Conservation (phyloP, 2,797 vertebrate species). For the Labroides dimidiatus region DNA sequence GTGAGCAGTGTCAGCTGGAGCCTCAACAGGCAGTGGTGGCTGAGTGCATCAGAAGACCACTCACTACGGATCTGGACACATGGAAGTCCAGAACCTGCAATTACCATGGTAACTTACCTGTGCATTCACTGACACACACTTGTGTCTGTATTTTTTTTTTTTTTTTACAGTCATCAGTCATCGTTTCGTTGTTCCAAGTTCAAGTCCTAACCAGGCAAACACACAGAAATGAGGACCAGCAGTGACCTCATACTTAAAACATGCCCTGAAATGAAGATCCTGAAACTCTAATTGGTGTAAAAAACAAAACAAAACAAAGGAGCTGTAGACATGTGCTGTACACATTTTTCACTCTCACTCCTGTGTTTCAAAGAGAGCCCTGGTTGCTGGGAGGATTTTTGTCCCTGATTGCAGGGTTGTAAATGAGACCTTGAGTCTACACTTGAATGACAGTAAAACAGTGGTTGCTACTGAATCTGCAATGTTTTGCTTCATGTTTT, state of each 20-base stretch:
- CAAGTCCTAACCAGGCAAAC: slow-evolving; percentile 31
- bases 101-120: slow-evolving; percentile 85
- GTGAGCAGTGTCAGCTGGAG: slow-evolving; percentile 90
- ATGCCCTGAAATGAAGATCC: slow-evolving; percentile 48
- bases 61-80: slow-evolving; percentile 87
- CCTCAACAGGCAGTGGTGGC: slow-evolving; percentile 85
- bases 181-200: slow-evolving; percentile 8
- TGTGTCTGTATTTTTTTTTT: too few species aligned
- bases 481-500: slow-evolving; percentile 7
- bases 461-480: slow-evolving; percentile 19
- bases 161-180: slow-evolving; percentile 7
- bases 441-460: slow-evolving; percentile 18
- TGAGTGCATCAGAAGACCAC: slow-evolving; percentile 88
- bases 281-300: slow-evolving; percentile 42
- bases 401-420: slow-evolving; percentile 22
- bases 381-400: slow-evolving; percentile 24
- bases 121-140: slow-evolving; percentile 6
- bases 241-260: slow-evolving; percentile 61
- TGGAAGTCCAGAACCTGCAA: slow-evolving; percentile 70
- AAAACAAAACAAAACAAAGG: slow-evolving; percentile 38
- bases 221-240: slow-evolving; percentile 45
- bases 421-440: slow-evolving; percentile 22
- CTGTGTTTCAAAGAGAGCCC: slow-evolving; percentile 12
- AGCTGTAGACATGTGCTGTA: slow-evolving; percentile 39
- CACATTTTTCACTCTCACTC: slow-evolving; percentile 28